Evolutionary conservation across 2,113 vertebrate genomes (phyloP).

Genomic region (Silurus asotus): DNA sequence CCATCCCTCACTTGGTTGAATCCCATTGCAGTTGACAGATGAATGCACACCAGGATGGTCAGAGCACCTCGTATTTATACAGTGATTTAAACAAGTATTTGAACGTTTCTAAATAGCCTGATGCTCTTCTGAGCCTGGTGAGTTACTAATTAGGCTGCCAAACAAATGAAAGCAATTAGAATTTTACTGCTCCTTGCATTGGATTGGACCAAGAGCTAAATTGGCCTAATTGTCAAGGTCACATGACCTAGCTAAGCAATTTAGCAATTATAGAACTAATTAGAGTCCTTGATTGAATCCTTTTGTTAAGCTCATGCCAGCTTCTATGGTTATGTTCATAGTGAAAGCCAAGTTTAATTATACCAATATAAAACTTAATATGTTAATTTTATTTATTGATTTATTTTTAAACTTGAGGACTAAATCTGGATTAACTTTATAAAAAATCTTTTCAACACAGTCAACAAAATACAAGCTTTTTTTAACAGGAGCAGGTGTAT

Average conservation of each 20-base stretch:
- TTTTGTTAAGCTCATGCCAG: too few species aligned
- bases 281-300: background rate
- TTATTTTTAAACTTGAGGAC: too few species aligned
- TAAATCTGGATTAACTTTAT: too few species aligned
- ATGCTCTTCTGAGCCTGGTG: slow-evolving; percentile 18
- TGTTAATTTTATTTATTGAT: too few species aligned
- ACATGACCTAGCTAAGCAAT: background rate
- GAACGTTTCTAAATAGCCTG: background rate
- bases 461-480: too few species aligned
- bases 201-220: background rate
- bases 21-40: background rate
- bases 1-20: background rate
- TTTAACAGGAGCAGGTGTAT: too few species aligned
- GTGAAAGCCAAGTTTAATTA: too few species aligned
- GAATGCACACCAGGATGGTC: background rate
- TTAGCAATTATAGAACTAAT: background rate
- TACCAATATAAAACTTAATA: too few species aligned
- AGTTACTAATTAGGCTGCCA: background rate
- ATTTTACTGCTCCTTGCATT: background rate
- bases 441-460: too few species aligned
- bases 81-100: background rate
- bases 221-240: background rate
- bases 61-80: background rate
- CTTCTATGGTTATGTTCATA: too few species aligned
- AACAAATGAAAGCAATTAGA: background rate